These are phyloP conservation scores for Cataglyphis hispanica DNA, from an alignment of 1,140 invertebrate genomes.

Conservation along the genomic window DNA sequence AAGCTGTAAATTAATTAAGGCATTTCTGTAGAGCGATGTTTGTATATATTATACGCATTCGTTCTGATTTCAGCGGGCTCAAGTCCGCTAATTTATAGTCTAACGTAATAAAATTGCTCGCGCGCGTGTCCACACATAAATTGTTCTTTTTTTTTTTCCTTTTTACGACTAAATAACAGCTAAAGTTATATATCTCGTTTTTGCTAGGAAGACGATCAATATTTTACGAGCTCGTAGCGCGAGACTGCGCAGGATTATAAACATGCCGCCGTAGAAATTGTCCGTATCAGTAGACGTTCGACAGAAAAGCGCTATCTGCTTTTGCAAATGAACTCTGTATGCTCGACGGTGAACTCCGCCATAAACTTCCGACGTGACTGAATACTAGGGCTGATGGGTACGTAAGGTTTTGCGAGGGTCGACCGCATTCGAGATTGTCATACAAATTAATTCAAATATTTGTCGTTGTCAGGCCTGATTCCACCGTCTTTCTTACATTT, in stretches of 20 bases:
- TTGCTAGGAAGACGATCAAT: constrained; percentile 47
- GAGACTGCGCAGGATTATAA: constrained; percentile 60
- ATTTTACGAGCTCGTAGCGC: constrained; percentile 55
- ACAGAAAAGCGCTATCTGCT: constrained; percentile 63
- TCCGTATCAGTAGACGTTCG: constrained; percentile 49
- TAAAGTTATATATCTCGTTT: constrained; percentile 55
- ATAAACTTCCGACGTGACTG: constrained; percentile 75
- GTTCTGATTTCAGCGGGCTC: constrained; percentile 26
- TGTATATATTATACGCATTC: constrained; percentile 9
- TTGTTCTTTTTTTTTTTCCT: constrained; percentile 8
- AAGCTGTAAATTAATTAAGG: constrained; percentile 61
- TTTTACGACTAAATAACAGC: constrained; percentile 60
- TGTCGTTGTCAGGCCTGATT: constrained; percentile 66
- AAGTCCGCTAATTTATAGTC: constrained; percentile 34
- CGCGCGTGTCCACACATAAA: constrained; percentile 13
- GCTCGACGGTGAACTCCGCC: constrained; percentile 61
- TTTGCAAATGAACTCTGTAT: constrained; percentile 67
- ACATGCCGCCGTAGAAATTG: constrained; percentile 43
- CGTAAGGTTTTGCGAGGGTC: constrained; percentile 70
- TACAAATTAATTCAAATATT: constrained; percentile 76
- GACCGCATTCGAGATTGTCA: constrained; percentile 66
- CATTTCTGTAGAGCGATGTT: constrained; percentile 35
- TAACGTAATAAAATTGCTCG: constrained; percentile 37
- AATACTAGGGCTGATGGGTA: constrained; percentile 69
- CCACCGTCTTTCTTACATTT: not conserved